Base-by-base conservation (phyloP, 2,797 vertebrate genomes). In the Tolypeutes matacus region DNA sequence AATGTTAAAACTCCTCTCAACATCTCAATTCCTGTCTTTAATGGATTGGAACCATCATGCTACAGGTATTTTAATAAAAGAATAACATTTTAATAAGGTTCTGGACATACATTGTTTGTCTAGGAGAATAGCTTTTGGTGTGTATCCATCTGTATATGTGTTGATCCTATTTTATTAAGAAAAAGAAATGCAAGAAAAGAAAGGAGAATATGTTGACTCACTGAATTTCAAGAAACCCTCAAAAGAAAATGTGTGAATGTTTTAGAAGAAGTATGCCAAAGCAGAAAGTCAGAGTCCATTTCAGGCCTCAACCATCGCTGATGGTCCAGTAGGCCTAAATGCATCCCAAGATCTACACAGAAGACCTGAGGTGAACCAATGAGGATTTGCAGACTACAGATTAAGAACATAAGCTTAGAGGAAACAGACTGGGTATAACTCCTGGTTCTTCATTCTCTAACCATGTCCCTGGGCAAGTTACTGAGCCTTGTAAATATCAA, bases 21-120 rank as follows among this genome's bases (percentile, higher is more conserved):
- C 27, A 56, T 77, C 67, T 94, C 51, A 69, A 65, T 46, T 65
- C 42, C 9, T 70, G 15, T 14, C 21, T 91, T 93, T 84, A 65
- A 23, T 62, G 83, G 67, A 49, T 62, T 83, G 51, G 84, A 86
- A 83, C n/a, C 46, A 76, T 2, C 12, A 73, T 34, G 34, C 58
- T 34, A 85, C 64, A 81, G 3, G 10, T 91, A 65, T 69, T 96
- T 96, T 95, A 81, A 86, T 46, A 85, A 90, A 77, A 34, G 29
- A 70, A 65, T 56, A n/a, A 70, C 18, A 56, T 27, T 89, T 96
- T 95, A 91, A 49, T 51, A 92, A 42, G 72, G 13, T 84, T 86
- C 65, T 69, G 53, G 80, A 77, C 77, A 86, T 62, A 69, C 34
- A 15, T 39, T 10, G 73, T 81, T 67, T 85, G 51, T 56, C n/a